Base-by-base conservation (phyloP, 2,113 vertebrate genomes). In the Halichoeres trimaculatus region DNA sequence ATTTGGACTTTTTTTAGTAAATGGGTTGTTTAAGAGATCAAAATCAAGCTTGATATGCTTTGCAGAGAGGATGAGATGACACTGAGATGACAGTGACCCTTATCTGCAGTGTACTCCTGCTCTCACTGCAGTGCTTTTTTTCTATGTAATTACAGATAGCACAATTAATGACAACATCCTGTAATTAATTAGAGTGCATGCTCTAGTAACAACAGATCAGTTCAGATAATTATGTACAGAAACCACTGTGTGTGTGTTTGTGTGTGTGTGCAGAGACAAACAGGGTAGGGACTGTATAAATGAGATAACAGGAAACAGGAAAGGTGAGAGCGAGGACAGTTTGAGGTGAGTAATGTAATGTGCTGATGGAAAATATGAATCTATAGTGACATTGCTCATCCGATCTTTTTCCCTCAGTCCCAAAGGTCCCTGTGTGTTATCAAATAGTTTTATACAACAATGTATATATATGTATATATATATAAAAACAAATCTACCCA, bases 161-260 rank as follows among this genome's bases (percentile, higher is more conserved):
- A 58, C 51, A 74, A 75, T 81, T 81, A 78, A 59, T 71, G 70
- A 81, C 79, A 75, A 78, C 68, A 81, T 76, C 70, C 70, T 59
- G 16, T 80, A 64, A 88, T 85, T 83, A 80, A 81, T 83, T 69
- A 76, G 60, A 84, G 81, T 74, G 68, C 70, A 76, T 61, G 66
- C 59, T 55, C 13, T 6, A 7, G 17, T 57, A 47, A 36, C 58
- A 50, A 20, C 12, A 0, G 56, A 57, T 81, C 26, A 67, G 40
- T 48, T 66, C 47, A 57, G 23, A 64, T 43, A 73, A 35, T 67
- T 59, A 35, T 54, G 6, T 10, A 5, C 0, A 5, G 58, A n/a
- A 35, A 52, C 56, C 14, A 17, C n/a, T 20, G 43, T 43, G n/a
- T 19, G 62, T 45, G 35, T n/a, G 4, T 2, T 20, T 36, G 40